Evolutionary conservation across 2,797 vertebrate species (phyloP).

Genomic region (Pipistrellus pipistrellus): DNA sequence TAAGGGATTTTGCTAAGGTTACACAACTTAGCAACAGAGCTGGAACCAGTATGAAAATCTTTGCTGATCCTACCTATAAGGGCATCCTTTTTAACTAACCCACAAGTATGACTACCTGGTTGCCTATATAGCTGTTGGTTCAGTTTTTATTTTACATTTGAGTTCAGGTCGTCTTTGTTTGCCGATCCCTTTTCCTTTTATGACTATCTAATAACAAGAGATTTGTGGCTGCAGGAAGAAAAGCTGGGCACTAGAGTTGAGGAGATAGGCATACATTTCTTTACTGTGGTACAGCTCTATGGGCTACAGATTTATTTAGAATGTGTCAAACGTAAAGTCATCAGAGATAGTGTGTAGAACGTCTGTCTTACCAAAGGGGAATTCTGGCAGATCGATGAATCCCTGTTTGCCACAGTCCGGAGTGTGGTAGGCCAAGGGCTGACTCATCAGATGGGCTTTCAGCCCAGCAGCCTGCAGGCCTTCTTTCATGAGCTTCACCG

Average conservation of each 20-base stretch:
- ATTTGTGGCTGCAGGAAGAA: neutral
- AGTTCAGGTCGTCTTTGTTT: neutral
- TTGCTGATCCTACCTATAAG: neutral
- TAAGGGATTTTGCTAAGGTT: neutral
- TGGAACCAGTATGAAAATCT: neutral
- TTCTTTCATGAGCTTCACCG: slow-evolving; percentile 96
- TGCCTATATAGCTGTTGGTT: neutral
- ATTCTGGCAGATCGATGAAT: slow-evolving; percentile 97
- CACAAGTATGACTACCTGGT: neutral
- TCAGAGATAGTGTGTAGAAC: neutral
- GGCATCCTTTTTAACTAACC: neutral
- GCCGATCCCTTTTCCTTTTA: neutral
- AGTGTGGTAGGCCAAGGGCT: slow-evolving; percentile 96
- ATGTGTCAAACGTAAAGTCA: slow-evolving; percentile 44
- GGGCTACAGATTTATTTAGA: neutral
- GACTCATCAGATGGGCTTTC: slow-evolving; percentile 94
- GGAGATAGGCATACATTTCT: neutral
- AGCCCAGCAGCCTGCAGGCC: slow-evolving; percentile 93
- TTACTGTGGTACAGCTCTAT: neutral
- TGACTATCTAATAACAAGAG: neutral
- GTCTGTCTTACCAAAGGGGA: slow-evolving; percentile 94
- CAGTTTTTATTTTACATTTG: neutral
- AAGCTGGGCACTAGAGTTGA: slow-evolving; percentile 37
- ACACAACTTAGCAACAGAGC: neutral
- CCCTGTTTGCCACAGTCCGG: slow-evolving; percentile 96